Evolutionary conservation across 2,113 vertebrate species (phyloP).

Genomic region (Leptobrachium leishanense): DNA sequence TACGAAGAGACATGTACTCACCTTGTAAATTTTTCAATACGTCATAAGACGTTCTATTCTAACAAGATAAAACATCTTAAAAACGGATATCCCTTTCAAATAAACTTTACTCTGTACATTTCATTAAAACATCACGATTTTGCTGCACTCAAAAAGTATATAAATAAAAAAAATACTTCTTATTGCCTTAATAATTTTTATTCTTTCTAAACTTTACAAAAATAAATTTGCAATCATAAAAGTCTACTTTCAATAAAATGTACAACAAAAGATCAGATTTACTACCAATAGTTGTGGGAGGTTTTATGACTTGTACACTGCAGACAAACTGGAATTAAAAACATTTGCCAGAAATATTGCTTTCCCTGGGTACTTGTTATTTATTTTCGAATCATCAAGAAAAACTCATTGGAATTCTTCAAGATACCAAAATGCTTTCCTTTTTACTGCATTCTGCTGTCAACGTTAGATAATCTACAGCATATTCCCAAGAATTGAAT

Average conservation of each 20-base stretch:
- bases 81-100: too few relatives aligned
- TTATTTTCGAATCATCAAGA: slow-evolving; percentile 50
- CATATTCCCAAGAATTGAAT: slow-evolving; percentile 50
- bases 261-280: slow-evolving; percentile 49
- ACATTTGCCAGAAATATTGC: slow-evolving; percentile 48
- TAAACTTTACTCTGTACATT: too few relatives aligned
- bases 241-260: slow-evolving; percentile 39
- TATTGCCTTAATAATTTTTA: slow-evolving; percentile 43
- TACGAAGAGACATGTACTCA: too few relatives aligned
- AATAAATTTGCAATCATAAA: slow-evolving; percentile 45
- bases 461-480: slow-evolving; percentile 47
- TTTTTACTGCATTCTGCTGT: slow-evolving; percentile 46
- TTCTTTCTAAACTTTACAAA: slow-evolving; percentile 36
- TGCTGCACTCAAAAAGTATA: too few relatives aligned
- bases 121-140: too few relatives aligned
- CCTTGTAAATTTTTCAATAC: too few relatives aligned
- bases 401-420: slow-evolving; percentile 47
- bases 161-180: slow-evolving; percentile 17
- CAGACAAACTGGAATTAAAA: slow-evolving; percentile 49
- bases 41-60: too few relatives aligned
- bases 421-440: slow-evolving; percentile 48
- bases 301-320: slow-evolving; percentile 46
- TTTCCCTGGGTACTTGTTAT: slow-evolving; percentile 45
- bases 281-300: slow-evolving; percentile 48
- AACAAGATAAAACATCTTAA: too few relatives aligned